Evolutionary conservation across 2,113 vertebrate species (phyloP).

Genomic region (Calypte anna): DNA sequence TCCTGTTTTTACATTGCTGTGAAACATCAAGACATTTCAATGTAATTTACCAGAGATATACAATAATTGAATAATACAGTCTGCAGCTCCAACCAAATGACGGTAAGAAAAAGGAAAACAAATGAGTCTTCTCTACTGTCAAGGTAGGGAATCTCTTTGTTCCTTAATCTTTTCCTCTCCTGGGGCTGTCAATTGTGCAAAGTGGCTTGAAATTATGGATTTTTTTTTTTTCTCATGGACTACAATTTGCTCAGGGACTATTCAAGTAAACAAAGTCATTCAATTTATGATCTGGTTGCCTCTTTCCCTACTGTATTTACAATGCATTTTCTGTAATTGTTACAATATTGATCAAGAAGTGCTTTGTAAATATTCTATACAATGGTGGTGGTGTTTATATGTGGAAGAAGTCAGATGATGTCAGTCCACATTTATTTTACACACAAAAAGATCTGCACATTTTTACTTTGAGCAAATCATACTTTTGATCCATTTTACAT

Average conservation of each 20-base stretch:
- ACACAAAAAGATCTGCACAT: background rate
- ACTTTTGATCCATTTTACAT: background rate
- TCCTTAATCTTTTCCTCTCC: constrained; percentile 59
- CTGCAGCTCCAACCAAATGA: constrained; percentile 33
- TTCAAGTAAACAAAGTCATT: constrained; percentile 64
- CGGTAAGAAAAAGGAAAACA: constrained; percentile 21
- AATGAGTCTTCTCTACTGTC: constrained; percentile 28
- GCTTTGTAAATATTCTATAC: constrained; percentile 25
- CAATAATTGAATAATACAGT: constrained; percentile 61
- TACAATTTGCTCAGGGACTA: constrained; percentile 53
- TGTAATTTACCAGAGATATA: constrained; percentile 35
- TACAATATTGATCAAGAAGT: constrained; percentile 47
- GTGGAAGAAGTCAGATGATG: background rate
- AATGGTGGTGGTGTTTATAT: background rate
- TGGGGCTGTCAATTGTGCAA: constrained; percentile 58
- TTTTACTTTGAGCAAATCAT: background rate
- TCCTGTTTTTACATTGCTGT: constrained; percentile 2
- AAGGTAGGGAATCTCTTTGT: constrained; percentile 40
- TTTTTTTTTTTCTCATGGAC: constrained; percentile 35
- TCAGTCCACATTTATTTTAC: background rate
- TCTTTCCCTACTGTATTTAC: constrained; percentile 32
- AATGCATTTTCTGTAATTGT: constrained; percentile 42
- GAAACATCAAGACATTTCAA: constrained; percentile 12
- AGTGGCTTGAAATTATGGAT: constrained; percentile 64
- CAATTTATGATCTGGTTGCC: constrained; percentile 48